Conservation (phyloP, 2,797 vertebrate genomes). For the Sebastes diaconus region DNA sequence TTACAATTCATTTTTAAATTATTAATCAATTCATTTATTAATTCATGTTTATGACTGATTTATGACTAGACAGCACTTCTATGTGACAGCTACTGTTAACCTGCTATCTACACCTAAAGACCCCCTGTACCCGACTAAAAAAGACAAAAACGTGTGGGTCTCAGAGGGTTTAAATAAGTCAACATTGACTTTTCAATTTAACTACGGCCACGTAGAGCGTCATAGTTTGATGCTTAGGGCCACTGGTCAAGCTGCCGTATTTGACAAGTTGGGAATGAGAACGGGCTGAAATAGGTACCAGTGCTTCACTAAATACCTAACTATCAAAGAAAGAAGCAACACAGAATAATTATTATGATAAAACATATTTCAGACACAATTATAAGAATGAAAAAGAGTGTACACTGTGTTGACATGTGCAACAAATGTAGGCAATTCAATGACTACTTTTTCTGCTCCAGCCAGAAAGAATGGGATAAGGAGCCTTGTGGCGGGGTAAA, state of each 20-base stretch:
- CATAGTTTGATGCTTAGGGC: background rate
- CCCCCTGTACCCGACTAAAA: too few species aligned
- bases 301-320: background rate
- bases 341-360: too few species aligned
- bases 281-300: background rate
- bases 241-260: background rate
- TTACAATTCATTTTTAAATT: too few species aligned
- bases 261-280: background rate
- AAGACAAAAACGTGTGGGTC: too few species aligned
- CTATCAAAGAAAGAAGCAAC: background rate
- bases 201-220: background rate
- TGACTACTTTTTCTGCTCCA: constrained; percentile 15
- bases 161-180: too few species aligned
- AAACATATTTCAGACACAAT: background rate
- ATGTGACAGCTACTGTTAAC: too few species aligned
- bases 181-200: background rate
- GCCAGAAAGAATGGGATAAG: constrained; percentile 32
- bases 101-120: too few species aligned
- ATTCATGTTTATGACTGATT: too few species aligned
- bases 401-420: background rate
- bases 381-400: background rate
- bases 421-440: constrained; percentile 30
- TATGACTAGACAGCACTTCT: too few species aligned
- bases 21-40: too few species aligned
- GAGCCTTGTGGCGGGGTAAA: constrained; percentile 20